Evolutionary conservation across 2,113 vertebrate genomes (phyloP).

Genomic region (Tauraco erythrolophus): DNA sequence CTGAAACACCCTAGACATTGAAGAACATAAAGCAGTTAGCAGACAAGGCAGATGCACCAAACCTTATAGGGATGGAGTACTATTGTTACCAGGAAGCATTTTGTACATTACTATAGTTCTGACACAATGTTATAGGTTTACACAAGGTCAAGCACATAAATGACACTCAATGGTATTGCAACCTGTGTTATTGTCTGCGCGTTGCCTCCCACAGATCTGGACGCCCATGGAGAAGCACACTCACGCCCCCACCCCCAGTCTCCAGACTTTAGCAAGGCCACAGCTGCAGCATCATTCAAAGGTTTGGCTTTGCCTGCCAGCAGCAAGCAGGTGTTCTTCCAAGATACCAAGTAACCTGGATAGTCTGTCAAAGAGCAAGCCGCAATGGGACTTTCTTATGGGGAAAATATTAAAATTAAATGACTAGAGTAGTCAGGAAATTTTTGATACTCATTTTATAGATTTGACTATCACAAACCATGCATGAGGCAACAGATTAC

Average conservation of each 20-base stretch:
- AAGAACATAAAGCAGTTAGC: background rate
- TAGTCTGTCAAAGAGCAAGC: background rate
- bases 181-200: background rate
- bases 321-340: background rate
- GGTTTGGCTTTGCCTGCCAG: background rate
- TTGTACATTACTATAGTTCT: background rate
- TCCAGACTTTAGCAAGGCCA: background rate
- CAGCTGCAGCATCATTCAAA: background rate
- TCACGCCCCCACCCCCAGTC: background rate
- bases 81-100: background rate
- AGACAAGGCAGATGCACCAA: background rate
- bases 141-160: background rate
- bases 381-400: background rate
- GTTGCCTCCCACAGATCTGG: background rate
- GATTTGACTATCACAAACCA: background rate
- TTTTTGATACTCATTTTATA: background rate
- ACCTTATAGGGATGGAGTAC: background rate
- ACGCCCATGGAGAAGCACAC: rapidly evolving
- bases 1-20: background rate
- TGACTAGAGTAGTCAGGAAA: rapidly evolving
- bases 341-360: constrained; percentile 2
- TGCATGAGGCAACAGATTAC: background rate
- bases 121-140: background rate
- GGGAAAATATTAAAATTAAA: background rate
- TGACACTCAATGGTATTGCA: background rate